Base-by-base conservation (phyloP, 2,797 vertebrate genomes). In the Lindbergichthys nudifrons region DNA sequence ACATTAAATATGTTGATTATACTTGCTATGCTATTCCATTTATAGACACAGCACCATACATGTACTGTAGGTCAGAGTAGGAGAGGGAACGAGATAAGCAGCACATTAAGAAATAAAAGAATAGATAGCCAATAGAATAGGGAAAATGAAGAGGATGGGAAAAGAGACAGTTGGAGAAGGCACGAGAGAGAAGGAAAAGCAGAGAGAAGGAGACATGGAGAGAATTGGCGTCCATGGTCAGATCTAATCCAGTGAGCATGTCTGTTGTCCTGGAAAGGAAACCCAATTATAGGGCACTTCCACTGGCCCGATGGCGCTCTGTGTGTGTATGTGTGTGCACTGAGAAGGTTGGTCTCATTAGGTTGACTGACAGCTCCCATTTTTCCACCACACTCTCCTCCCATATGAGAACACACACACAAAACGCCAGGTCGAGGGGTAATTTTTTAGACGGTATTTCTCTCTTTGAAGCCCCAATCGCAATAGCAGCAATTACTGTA, bases 271-370 rank as follows among this genome's bases (percentile, higher is more conserved):
- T 93, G 92, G 92, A 95, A 93, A 94, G 91, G 90, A 95, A 95
- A 95, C 93, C 91, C 93, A 95, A 95, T 95, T 94, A 95, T 91
- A 90, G 90, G 90, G 90, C 92, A 93, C 92, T 92, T 94, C 91
- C 91, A 93, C 91, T 84, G 91, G 87, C 88, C 92, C 86, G 77
- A 84, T 89, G 84, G 86, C 80, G 74, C 81, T 87, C 30, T 69
- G 46, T 74, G 65, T 78, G 67, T 73, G 64, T 71, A 19, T 87
- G 87, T 86, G 84, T 86, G 85, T 73, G 73, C 79, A 73, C 85
- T 62, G 82, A 88, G 87, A 89, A 91, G 87, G 87, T 87, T 87
- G 88, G 88, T 93, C 93, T 93, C 93, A 93, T 92, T 94, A 94
- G 87, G 88, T 80, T 93, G 93, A 95, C 92, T 94, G 93, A 94